Conservation (phyloP, 2,888 invertebrate species). For the Eulithis prunata region DNA sequence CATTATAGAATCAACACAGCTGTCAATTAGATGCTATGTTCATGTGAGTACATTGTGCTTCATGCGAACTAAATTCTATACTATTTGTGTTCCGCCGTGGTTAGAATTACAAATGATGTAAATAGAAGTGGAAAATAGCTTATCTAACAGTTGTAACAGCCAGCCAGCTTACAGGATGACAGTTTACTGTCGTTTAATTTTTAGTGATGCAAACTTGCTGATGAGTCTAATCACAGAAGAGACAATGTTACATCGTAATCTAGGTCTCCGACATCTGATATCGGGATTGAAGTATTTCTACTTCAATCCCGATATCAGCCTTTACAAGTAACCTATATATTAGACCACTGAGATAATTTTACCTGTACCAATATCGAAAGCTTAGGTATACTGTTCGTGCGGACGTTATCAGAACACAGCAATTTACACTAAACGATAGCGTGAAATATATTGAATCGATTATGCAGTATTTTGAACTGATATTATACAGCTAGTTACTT, state of each 20-base stretch:
- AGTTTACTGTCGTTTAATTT: no score
- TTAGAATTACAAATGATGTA: constrained; percentile 43
- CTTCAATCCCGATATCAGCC: no score
- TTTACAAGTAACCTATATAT: no score
- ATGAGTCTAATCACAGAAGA: background rate
- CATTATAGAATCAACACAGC: no score
- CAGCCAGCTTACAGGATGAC: no score
- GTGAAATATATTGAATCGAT: constrained; percentile 25
- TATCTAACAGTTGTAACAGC: no score
- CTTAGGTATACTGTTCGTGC: constrained; percentile 36
- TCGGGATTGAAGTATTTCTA: no score
- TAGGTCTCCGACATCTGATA: no score
- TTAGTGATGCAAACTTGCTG: background rate
- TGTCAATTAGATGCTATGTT: no score
- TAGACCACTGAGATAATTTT: no score
- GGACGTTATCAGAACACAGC: constrained; percentile 41
- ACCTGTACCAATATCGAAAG: constrained; percentile 33
- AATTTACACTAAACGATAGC: constrained; percentile 20
- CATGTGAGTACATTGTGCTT: constrained; percentile 23
- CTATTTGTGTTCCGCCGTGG: constrained; percentile 40
- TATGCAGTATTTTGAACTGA: constrained; percentile 27
- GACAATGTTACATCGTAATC: no score
- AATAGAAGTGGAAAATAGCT: constrained; percentile 52
- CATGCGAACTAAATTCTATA: constrained; percentile 47
- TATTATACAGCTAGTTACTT: constrained; percentile 14